phyloP scores from a whole-genome alignment of 1,140 invertebrate species.

The Drosophila takahashii region DNA sequence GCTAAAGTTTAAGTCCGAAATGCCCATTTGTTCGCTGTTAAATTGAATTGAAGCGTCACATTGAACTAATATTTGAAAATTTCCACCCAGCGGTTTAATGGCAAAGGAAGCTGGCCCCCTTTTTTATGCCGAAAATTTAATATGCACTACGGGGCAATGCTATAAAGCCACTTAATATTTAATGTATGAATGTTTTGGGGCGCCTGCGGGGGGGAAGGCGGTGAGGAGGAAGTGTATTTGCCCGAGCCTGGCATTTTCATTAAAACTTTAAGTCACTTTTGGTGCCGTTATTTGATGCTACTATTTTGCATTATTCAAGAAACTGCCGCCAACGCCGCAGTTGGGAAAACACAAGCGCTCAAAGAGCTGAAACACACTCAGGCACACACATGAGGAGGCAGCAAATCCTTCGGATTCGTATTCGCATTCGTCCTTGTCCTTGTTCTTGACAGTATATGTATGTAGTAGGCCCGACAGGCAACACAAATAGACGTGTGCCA shows the following conservation, averaged over 20 bases:
- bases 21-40: conserved; percentile 40
- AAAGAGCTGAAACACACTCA: conserved; percentile 6
- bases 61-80: conserved; percentile 54
- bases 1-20: conserved; percentile 20
- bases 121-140: conserved; percentile 57
- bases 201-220: conserved; percentile 14
- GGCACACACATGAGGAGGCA: conserved; percentile 19
- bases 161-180: conserved; percentile 73
- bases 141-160: conserved; percentile 61
- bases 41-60: conserved; percentile 58
- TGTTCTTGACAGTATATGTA: conserved; percentile 30
- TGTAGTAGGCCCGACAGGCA: conserved; percentile 52
- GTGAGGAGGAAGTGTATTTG: conserved; percentile 30
- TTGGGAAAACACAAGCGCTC: conserved; percentile 53
- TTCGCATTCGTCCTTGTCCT: conserved; percentile 14
- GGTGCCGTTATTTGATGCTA: conserved; percentile 70
- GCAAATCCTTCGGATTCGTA: conserved; percentile 32
- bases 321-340: conserved; percentile 58
- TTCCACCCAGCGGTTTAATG: conserved; percentile 35
- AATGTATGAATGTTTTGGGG: conserved; percentile 53
- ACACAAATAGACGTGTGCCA: conserved; percentile 68
- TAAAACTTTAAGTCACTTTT: conserved; percentile 81
- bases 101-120: not conserved
- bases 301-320: conserved; percentile 79
- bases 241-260: conserved; percentile 64